phyloP scores from a whole-genome alignment of 92 coral and sea anemone genomes.

The Phenganax subtilis region DNA sequence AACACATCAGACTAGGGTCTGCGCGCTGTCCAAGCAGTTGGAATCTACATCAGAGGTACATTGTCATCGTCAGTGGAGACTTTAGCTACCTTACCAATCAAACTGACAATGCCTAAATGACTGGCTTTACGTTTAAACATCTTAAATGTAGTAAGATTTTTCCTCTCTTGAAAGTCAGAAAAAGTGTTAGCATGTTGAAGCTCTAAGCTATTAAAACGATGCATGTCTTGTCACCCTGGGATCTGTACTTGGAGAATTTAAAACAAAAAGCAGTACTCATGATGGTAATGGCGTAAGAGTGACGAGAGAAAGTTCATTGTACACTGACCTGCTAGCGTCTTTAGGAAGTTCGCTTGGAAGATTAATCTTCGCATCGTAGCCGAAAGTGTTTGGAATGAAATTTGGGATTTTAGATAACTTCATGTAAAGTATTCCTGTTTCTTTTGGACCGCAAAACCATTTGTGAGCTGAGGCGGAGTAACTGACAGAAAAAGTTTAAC shows the following conservation, averaged over 20 bases:
- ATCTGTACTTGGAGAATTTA: too few species aligned
- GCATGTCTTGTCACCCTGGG: too few species aligned
- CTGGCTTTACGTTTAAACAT: too few species aligned
- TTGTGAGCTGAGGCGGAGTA: conserved; percentile 58
- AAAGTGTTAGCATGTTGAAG: too few species aligned
- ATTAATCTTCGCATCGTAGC: conserved; percentile 55
- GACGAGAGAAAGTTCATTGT: too few species aligned
- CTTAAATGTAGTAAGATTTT: too few species aligned
- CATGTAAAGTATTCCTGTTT: conserved; percentile 63
- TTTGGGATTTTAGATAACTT: conserved; percentile 43
- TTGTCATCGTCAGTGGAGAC: not conserved
- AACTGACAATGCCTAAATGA: too few species aligned
- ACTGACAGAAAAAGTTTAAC: conserved; percentile 1
- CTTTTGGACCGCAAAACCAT: conserved; percentile 70
- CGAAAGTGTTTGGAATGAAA: conserved; percentile 60
- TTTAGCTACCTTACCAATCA: too few species aligned
- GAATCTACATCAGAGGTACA: conserved; percentile 42
- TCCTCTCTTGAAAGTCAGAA: too few species aligned
- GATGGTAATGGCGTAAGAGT: too few species aligned
- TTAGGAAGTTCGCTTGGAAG: conserved; percentile 27
- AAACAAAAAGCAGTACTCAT: too few species aligned
- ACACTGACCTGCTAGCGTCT: conserved; percentile 26
- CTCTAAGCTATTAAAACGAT: too few species aligned
- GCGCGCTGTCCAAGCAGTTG: conserved; percentile 62
- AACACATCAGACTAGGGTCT: conserved; percentile 54